Evolutionary conservation across 1,140 invertebrate species (phyloP), one percentile per base, ranked within the genome.

Genomic region (Lepidurus apus): DNA sequence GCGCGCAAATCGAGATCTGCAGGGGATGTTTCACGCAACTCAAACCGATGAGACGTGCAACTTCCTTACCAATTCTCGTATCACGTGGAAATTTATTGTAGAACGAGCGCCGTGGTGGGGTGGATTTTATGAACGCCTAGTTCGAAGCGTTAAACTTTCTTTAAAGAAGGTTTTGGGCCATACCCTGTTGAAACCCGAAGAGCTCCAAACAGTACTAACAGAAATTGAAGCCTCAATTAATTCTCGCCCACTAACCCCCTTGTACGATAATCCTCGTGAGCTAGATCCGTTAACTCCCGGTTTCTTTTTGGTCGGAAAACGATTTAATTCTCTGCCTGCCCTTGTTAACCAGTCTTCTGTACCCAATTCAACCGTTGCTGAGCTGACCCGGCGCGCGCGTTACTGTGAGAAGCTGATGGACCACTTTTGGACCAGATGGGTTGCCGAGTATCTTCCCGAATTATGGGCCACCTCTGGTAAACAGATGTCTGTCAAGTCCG

Each of bases 91-190:
- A 47, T 86, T 85, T 78, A 85, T 82, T 78, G 82, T 84, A 13
- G 82, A 83, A 9, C 79, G 80, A 34, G 82, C 85, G 7, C 81
- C 85, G n/a, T 87, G 86, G 85, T 85, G 84, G 34, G 34, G 34
- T 2, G 34, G 34, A 3, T 34, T 34, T 34, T 34, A 34, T 3
- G 34, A 34, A 34, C 75, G 86, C 8, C 43, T 88, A 17, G 82
- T 87, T 21, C 75, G 83, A 0, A 42, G 86, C 8, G 74, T 83
- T 8, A 86, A 86, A 79, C 74, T 79, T 34, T 43, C 75, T 7
- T 65, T 81, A 1, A 80, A 75, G 45, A 77, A 81, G 74, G 81
- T 81, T 76, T 76, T 85, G 1, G 84, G 83, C 75, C 80, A 78
- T 73, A 80, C 82, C 6, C 75, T 42, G 34, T 75, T 85, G 24